Evolutionary conservation across 2,113 vertebrate species (phyloP), one percentile per base, ranked within the genome.

Genomic region (Rattus rattus): DNA sequence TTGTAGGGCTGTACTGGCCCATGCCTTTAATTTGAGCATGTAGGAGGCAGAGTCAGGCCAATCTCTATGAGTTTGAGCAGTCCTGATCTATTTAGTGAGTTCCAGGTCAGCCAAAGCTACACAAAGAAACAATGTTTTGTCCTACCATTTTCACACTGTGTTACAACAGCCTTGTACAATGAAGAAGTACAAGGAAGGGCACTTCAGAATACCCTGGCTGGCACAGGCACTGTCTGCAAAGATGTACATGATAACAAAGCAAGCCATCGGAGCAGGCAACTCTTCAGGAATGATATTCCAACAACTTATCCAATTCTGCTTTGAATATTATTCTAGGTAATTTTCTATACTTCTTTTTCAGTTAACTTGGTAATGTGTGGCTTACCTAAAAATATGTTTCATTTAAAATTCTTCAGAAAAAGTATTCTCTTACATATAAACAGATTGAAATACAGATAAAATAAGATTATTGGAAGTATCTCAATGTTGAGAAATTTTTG

Each of bases 281-380:
- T 87, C 95, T 91, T 92, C 72, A 95, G 73, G 13, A 96, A 88
- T 13, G 84, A 19, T 93, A 39, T 93, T 97, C 88, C 88, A 91
- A 95, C 80, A 97, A 97, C 36, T 97, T 88, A 89, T 91, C 88
- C 88, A 92, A 94, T 97, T 96, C 67, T 75, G 96, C 91, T 28
- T 36, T 72, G 89, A 83, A 79, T 91, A 92, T 33, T 96, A 49
- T 83, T 94, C 7, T 63, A 96, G 94, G 72, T 89, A 92, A 81
- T 54, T 86, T 95, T 92, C 90, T 95, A 83, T 54, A 83, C 28
- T 67, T 94, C 72, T 59, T 91, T 88, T 92, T 96, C 52, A 90
- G 30, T 79, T 97, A 95, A 95, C 61, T 72, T 91, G 54, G 26
- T 80, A 91, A 77, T 86, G 22, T 28, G 0, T 73, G 86, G 76